Conservation (phyloP, 1,140 invertebrate species). For the Diploscapter pachys region DNA sequence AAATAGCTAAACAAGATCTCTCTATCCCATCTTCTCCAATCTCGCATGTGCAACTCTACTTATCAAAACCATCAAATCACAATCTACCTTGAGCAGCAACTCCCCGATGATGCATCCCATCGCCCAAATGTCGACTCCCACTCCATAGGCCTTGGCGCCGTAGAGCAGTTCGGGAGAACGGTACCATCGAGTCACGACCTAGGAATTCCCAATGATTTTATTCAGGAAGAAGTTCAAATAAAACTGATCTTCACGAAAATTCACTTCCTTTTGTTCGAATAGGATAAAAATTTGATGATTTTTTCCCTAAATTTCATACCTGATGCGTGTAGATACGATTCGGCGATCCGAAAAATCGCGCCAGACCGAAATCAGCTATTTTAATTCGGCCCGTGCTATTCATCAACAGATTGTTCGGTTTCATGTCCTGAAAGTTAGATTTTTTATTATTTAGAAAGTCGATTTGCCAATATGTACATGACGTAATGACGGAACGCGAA, state of each 20-base stretch:
- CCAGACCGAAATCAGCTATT: slow-evolving; percentile 92
- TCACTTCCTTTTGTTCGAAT: background rate
- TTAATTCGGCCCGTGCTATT: slow-evolving; percentile 87
- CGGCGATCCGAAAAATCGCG: slow-evolving; percentile 92
- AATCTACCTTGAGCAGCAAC: slow-evolving; percentile 72
- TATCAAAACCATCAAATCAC: too few species aligned
- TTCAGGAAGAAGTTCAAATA: background rate
- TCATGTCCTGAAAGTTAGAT: slow-evolving; percentile 74
- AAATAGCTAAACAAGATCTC: too few species aligned
- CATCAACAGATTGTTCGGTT: slow-evolving; percentile 96
- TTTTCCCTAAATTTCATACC: slow-evolving; percentile 32
- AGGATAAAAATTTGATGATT: background rate
- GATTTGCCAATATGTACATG: too few species aligned
- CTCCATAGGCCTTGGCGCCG: slow-evolving; percentile 88
- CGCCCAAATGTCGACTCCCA: slow-evolving; percentile 97
- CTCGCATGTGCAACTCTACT: too few species aligned
- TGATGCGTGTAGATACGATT: slow-evolving; percentile 94
- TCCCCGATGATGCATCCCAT: slow-evolving; percentile 96
- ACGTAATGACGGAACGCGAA: too few species aligned
- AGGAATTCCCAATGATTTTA: slow-evolving; percentile 1
- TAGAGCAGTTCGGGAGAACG: slow-evolving; percentile 87
- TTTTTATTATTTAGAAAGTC: too few species aligned
- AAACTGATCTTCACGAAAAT: background rate
- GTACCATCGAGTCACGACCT: slow-evolving; percentile 78
- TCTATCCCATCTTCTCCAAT: too few species aligned